These are phyloP conservation scores for Poeciliopsis turneri DNA, from an alignment of 2,797 vertebrate species.

Conservation along the genomic window DNA sequence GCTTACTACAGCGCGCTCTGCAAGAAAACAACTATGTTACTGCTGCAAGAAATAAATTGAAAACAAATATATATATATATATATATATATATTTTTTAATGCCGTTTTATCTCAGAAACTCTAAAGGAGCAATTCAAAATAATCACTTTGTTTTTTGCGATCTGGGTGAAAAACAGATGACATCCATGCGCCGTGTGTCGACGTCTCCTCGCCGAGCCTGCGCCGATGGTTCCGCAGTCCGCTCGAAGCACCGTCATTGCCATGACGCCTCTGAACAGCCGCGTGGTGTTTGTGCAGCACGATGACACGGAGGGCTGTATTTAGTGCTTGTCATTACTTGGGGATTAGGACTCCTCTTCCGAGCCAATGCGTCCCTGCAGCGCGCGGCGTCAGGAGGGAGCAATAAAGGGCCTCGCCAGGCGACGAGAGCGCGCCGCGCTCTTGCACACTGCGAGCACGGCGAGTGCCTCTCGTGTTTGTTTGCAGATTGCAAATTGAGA, in stretches of 20 bases:
- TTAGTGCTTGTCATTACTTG: conserved; percentile 59
- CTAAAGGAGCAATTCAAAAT: conserved; percentile 55
- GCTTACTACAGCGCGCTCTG: conserved; percentile 21
- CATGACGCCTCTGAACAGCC: conserved; percentile 56
- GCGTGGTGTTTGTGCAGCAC: conserved; percentile 53
- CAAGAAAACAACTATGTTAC: conserved; percentile 33
- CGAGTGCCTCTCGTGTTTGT: conserved; percentile 48
- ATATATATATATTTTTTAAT: no score
- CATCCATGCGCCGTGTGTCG: conserved; percentile 13
- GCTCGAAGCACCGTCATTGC: conserved; percentile 38
- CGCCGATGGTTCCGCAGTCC: conserved; percentile 31
- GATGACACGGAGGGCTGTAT: conserved; percentile 42
- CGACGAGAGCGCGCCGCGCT: conserved; percentile 44
- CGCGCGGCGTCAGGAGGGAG: conserved; percentile 51
- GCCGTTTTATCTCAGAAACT: conserved; percentile 39
- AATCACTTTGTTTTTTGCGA: conserved; percentile 13
- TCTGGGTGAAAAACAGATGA: conserved; percentile 46
- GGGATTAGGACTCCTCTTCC: conserved; percentile 67
- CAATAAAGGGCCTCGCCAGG: conserved; percentile 47
- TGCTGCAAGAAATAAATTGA: conserved; percentile 37
- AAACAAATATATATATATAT: no score
- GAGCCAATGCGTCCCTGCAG: conserved; percentile 57
- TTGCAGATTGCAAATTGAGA: conserved; percentile 51
- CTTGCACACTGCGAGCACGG: conserved; percentile 52
- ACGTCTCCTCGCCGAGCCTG: conserved; percentile 33